Evolutionary conservation across 1,140 invertebrate species (phyloP), one percentile per base, ranked within the genome.

Genomic region (Megathymus violae): DNA sequence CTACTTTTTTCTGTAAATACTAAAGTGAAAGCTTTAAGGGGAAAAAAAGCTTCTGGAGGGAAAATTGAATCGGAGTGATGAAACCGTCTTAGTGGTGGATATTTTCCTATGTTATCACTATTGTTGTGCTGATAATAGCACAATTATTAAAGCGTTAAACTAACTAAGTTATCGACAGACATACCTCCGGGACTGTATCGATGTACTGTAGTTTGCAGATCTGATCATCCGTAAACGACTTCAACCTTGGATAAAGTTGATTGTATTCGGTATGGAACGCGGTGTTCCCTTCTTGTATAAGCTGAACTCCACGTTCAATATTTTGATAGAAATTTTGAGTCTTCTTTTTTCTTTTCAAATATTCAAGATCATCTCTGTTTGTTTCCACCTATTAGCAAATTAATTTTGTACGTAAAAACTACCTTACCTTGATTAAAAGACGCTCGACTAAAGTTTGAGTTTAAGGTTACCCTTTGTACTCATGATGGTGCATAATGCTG

Each of bases 251-350:
- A 27, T 80, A 88, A 0, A 89, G 61, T 13, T 85, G 78, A 36
- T 89, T 87, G 41, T 82, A 87, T 22, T 89, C 86, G 0, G 77
- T 74, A 22, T 89, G 84, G 27, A 74, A 89, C 0, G 86, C 84
- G 1, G 77, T 81, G 13, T 65, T 69, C 0, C 84, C 86, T 0
- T 58, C 61, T 41, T 69, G 54, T 4, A 89, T 69, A 6, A 87
- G 43, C 38, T 79, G 58, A 0, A 86, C 78, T 0, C 84, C 86
- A 0, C 40, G 43, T 5, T 80, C 72, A 1, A 80, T 68, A 15
- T 76, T 62, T 43, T 79, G 67, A 50, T 87, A 89, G 31, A 89
- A 81, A 13, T 71, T 75, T 0, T 76, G 59, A 0, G 80, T 83
- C 63, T 73, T 73, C 52, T 89, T 89, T 56, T 79, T 89, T 15